phyloP scores from a whole-genome alignment of 1,140 invertebrate species.

The Philotrypesis tridentata region DNA sequence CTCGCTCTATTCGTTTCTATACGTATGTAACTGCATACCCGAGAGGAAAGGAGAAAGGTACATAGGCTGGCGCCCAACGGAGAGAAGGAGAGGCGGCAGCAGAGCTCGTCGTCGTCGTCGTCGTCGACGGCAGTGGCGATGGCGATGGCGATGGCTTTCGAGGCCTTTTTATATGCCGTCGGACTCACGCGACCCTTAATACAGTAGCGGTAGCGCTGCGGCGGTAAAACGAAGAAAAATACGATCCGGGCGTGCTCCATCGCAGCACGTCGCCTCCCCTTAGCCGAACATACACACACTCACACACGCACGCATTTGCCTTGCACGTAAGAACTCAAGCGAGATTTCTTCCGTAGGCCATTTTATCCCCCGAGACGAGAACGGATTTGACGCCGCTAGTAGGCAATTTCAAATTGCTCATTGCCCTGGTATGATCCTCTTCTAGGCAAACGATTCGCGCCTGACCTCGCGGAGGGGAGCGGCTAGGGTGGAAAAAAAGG shows the following conservation, averaged over 20 bases:
- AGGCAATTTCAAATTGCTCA: conserved; percentile 36
- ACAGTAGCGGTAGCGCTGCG: neutral
- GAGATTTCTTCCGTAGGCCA: conserved; percentile 21
- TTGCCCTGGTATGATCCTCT: conserved; percentile 28
- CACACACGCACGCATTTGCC: neutral
- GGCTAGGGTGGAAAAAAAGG: neutral
- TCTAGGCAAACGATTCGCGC: conserved; percentile 1
- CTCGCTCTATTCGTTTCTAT: no score
- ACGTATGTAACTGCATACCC: no score
- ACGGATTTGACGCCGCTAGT: conserved; percentile 31
- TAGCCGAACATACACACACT: neutral
- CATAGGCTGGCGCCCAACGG: neutral
- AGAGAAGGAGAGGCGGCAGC: neutral
- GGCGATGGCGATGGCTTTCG: neutral
- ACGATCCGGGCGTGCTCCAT: conserved; percentile 8
- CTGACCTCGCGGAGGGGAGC: neutral
- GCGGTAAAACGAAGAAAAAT: conserved; percentile 42
- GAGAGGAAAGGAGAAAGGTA: neutral
- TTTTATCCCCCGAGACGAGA: conserved; percentile 19
- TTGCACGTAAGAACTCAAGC: neutral
- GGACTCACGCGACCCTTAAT: conserved; percentile 32
- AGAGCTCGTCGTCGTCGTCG: neutral
- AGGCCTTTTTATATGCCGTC: conserved; percentile 24
- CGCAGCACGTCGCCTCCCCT: neutral
- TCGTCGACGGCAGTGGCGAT: neutral